These are phyloP conservation scores for Phaenicophaeus curvirostris DNA, from an alignment of 2,797 vertebrate genomes.

Conservation along the genomic window DNA sequence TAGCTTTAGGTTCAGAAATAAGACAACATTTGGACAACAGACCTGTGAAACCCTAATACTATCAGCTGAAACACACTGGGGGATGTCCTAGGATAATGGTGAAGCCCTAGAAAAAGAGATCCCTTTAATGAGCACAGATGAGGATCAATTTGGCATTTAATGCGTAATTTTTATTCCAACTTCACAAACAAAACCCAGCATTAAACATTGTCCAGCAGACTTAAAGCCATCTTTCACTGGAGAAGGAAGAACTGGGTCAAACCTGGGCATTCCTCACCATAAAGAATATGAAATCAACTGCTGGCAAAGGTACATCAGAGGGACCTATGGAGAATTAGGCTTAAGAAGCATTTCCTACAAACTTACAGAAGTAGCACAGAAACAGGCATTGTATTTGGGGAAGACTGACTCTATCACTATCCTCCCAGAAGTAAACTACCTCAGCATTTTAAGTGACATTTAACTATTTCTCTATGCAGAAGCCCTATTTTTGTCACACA, in stretches of 20 bases:
- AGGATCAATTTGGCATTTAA: neutral
- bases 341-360: neutral
- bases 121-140: neutral
- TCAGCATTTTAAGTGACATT: neutral
- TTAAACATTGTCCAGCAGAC: neutral
- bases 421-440: neutral
- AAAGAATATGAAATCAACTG: neutral
- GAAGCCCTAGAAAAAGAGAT: neutral
- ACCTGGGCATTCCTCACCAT: neutral
- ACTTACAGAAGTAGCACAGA: neutral
- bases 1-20: neutral
- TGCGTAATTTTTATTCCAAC: neutral
- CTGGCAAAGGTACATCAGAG: neutral
- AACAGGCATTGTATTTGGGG: neutral
- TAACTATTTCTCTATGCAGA: neutral
- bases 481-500: neutral
- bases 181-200: neutral
- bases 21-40: neutral
- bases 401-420: neutral
- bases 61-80: neutral
- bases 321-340: neutral
- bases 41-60: neutral
- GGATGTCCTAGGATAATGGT: neutral
- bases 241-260: neutral
- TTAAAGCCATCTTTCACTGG: neutral